phyloP scores from a whole-genome alignment of 1,140 invertebrate genomes.

The Myzus persicae region DNA sequence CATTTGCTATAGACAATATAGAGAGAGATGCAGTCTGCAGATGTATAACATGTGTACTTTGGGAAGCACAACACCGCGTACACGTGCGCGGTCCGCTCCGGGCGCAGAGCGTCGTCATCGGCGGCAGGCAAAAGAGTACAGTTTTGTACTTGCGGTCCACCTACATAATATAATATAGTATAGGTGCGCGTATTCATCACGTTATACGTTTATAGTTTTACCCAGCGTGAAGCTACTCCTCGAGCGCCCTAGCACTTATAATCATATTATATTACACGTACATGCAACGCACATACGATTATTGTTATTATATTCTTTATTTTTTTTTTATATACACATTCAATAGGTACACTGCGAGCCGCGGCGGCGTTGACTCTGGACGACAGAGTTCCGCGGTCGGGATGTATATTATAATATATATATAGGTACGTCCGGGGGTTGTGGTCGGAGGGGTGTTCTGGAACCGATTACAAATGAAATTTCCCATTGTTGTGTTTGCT shows the following conservation, averaged over 20 bases:
- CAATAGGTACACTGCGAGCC: not conserved
- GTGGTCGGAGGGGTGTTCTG: not conserved
- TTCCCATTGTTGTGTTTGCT: constrained; percentile 55
- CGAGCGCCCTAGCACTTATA: not conserved
- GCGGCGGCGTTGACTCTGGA: not conserved
- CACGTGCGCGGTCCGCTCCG: not conserved
- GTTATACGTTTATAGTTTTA: constrained; percentile 34
- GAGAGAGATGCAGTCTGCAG: no score
- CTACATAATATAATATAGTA: not conserved
- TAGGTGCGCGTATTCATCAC: not conserved
- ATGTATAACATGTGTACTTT: no score
- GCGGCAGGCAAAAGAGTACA: not conserved
- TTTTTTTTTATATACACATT: not conserved
- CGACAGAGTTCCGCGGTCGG: not conserved
- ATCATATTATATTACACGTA: not conserved
- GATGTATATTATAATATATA: constrained; percentile 10
- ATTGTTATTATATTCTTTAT: not conserved
- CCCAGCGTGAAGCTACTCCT: constrained; percentile 38
- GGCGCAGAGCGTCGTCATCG: not conserved
- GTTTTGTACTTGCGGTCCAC: not conserved
- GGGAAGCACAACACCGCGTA: not conserved
- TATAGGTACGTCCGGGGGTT: not conserved
- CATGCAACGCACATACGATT: not conserved
- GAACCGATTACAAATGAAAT: constrained; percentile 43
- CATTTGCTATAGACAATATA: not conserved